Evolutionary conservation across 1,140 invertebrate genomes (phyloP), one percentile per base, ranked within the genome.

Genomic region (Bombus sibiricus): DNA sequence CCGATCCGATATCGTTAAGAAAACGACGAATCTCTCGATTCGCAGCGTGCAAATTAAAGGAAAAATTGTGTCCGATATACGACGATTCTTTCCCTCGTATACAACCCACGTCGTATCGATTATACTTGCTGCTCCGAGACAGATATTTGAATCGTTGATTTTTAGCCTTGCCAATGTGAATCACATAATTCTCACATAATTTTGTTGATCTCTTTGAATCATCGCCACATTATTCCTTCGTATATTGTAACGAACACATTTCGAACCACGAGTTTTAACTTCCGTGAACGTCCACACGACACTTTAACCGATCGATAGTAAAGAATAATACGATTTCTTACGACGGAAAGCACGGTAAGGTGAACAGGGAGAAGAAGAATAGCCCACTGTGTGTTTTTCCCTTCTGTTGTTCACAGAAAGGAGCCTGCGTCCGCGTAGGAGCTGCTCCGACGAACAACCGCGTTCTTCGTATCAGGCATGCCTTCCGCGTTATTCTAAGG

Each of bases 401-500:
- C 34, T 39, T 69, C 78, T n/a, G 34, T 34, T 5, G 43, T 69
- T 53, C 78, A 43, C 78, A 53, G 64, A 79, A 73, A 81, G 57
- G 41, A 41, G 43, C 25, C 34, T 28, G 37, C 18, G 37, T 34
- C 47, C 82, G 66, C 82, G 82, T 72, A 53, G 76, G 53, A 37
- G 76, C 32, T 18, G 53, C 32, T 83, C 37, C 66, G 41, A 37
- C 28, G 15, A 62, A 62, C 53, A 53, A 22, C 8, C 83, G 28
- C 62, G 41, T 75, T 39, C 81, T 62, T 32, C 28, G 73, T 53
- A 22, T 53, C 68, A 62, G 34, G 57, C 68, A 85, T 85, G 83
- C 83, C 77, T 85, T 85, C 83, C 83, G 41, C 83, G 57, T 73
- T 80, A 73, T 25, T 41, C 41, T 80, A 28, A 85, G 53, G 2